A percentile compares a stretch with the other conserved stretches of the same genome.
Evolutionary conservation across 2,888 invertebrate genomes (phyloP).

Genomic region (Gastrophysa polygoni): DNA sequence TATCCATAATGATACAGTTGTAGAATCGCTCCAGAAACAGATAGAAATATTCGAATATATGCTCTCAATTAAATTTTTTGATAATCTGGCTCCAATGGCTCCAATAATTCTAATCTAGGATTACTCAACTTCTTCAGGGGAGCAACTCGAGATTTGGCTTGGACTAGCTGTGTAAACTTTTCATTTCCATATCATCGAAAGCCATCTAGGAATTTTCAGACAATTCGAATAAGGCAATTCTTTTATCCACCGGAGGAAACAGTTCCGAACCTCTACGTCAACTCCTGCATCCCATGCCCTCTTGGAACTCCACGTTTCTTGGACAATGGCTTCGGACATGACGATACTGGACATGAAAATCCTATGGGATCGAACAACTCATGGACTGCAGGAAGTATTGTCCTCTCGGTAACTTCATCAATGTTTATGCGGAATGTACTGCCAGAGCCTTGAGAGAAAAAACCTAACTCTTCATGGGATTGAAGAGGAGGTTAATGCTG

Average conservation of each 20-base stretch:
- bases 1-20: constrained; percentile 10
- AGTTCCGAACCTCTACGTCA: background rate
- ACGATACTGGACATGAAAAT: constrained; percentile 23
- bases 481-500: no score
- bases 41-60: background rate
- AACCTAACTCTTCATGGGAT: no score
- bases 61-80: background rate
- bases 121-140: constrained; percentile 1
- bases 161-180: background rate
- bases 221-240: background rate
- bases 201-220: constrained; percentile 6
- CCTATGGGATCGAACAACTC: constrained; percentile 29
- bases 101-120: background rate
- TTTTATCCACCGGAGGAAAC: background rate
- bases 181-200: background rate
- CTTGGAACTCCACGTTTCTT: constrained; percentile 17
- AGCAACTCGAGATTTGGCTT: background rate
- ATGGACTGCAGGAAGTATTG: constrained; percentile 21
- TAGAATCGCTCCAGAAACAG: constrained; percentile 10
- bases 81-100: background rate
- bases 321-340: constrained; percentile 25
- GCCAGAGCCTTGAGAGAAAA: no score
- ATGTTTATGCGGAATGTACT: no score
- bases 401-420: constrained; percentile 9
- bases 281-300: background rate